Percentiles rank a stretch among this genome's conserved stretches.
Evolutionary conservation across 2,888 invertebrate genomes (phyloP).

Genomic region (Drosophila parthenogenetica): DNA sequence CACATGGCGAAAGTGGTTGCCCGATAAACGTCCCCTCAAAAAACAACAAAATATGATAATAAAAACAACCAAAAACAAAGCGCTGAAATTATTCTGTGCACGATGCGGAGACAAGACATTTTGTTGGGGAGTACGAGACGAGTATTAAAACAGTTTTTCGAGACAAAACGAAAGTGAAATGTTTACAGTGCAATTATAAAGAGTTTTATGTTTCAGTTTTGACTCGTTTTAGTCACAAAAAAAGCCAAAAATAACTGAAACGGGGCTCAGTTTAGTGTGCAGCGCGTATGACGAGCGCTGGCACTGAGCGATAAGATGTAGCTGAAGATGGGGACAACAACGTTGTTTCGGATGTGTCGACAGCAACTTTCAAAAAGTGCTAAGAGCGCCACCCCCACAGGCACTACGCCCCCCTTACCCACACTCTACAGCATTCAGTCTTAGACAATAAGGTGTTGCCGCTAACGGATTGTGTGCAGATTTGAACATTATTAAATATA

Average conservation of each 20-base stretch:
- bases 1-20: conserved; percentile 71
- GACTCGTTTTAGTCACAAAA: conserved; percentile 16
- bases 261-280: conserved; percentile 66
- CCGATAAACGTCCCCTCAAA: conserved; percentile 14
- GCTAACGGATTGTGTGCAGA: conserved; percentile 42
- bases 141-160: conserved; percentile 57
- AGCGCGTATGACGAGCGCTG: conserved; percentile 58
- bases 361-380: conserved; percentile 76
- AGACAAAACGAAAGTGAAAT: conserved; percentile 74
- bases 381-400: conserved; percentile 63
- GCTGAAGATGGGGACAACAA: background rate
- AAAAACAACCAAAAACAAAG: conserved; percentile 20
- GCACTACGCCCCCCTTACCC: no score
- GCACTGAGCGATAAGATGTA: background rate
- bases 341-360: conserved; percentile 34
- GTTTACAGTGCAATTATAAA: conserved; percentile 80
- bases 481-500: conserved; percentile 1
- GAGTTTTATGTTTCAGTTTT: conserved; percentile 77
- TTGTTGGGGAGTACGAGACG: conserved; percentile 30
- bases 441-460: conserved; percentile 36
- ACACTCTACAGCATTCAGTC: background rate
- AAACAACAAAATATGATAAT: conserved; percentile 15
- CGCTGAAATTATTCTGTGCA: conserved; percentile 76
- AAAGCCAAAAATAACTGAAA: background rate
- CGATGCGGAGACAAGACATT: conserved; percentile 67